Base-by-base conservation (phyloP, 2,888 invertebrate genomes). In the Sesia bembeciformis region DNA sequence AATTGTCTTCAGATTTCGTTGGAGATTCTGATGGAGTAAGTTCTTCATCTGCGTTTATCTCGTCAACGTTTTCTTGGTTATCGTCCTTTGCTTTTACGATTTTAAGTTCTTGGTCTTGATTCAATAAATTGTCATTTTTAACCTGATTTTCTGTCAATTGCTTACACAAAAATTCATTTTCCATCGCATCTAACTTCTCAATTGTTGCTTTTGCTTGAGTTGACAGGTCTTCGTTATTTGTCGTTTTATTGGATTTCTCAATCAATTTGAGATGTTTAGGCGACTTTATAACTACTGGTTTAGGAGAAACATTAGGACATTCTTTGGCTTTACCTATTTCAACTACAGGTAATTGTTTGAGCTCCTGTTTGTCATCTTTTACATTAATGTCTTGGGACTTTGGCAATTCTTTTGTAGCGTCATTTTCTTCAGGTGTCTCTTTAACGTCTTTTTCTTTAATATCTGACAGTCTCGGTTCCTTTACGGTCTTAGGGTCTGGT, bases 261-360 rank as follows among this genome's bases (percentile, higher is more conserved):
- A 56, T 59, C 43, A 52, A 51, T 60, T 68, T 65, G 40, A 57
- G 54, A 50, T 70, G 70, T 74, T 81, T 87, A 3, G 76, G 68
- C 5, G 81, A 78, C 61, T 85, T 87, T 6, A 87, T 68, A n/a
- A 87, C 67, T 7, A 88, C 86, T 57, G 70, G 78, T 62, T 81
- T 84, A 7, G 90, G 88, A 54, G 66, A 62, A 40, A 65, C 70
- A 57, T 81, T 86, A 40, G 74, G 68, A 57, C 64, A 72, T 71
- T 87, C 85, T 58, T 82, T 83, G 51, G 85, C 89, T 70, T 78
- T 85, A 0, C 87, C 89, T 54, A 84, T 66, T 70, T 88, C 89
- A 40, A 90, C 72, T 39, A 61, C 49, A 40, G 63, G 60, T 23
- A 59, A 63, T 23, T 52, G 38, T 23, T 56, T 60, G 8, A 54